phyloP scores from a whole-genome alignment of 2,797 vertebrate species.

The Sebastes steindachneri region DNA sequence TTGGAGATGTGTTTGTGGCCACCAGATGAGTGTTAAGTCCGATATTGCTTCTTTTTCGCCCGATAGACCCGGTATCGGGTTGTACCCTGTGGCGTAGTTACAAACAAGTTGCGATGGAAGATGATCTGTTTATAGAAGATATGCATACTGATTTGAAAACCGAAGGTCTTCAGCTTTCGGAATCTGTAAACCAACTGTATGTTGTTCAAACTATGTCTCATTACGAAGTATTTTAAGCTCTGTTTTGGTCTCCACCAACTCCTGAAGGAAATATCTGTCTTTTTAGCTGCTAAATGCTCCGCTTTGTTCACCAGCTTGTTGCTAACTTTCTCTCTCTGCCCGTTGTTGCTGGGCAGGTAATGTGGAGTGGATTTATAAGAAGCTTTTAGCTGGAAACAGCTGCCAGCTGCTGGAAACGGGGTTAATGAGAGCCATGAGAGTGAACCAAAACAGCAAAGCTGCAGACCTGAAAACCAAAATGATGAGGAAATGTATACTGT shows the following conservation, averaged over 20 bases:
- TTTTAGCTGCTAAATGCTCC: fast-evolving
- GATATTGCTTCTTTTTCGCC: neutral
- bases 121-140: too few species aligned
- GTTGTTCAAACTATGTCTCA: too few species aligned
- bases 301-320: neutral
- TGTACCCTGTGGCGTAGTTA: too few species aligned
- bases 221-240: neutral
- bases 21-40: neutral
- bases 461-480: neutral
- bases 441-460: neutral
- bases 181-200: too few species aligned
- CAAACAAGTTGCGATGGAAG: too few species aligned
- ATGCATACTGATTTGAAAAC: too few species aligned
- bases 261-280: neutral
- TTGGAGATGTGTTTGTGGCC: neutral
- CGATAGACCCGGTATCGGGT: too few species aligned
- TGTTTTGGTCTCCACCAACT: neutral
- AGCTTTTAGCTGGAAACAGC: slow-evolving; percentile 6
- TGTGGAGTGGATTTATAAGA: neutral
- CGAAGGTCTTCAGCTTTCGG: too few species aligned
- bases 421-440: neutral
- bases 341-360: neutral
- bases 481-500: neutral
- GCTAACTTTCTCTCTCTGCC: neutral
- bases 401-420: neutral